Evolutionary conservation across 2,888 invertebrate genomes (phyloP).

Genomic region (Aradus depressus): DNA sequence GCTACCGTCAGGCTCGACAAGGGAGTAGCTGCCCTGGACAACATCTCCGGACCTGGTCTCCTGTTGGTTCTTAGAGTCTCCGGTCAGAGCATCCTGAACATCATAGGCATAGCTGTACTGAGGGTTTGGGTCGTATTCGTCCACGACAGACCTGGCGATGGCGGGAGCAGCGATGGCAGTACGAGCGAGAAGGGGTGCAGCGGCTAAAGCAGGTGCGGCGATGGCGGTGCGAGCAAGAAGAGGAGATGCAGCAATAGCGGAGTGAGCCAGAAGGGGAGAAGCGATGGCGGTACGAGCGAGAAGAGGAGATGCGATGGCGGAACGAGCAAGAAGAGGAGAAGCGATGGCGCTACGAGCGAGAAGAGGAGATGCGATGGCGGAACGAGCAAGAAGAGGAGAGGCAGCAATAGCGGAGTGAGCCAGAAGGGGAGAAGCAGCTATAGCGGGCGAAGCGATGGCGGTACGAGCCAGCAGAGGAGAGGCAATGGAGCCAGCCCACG

Average conservation of each 20-base stretch:
- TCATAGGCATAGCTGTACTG: constrained; percentile 15
- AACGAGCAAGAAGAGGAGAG: neutral
- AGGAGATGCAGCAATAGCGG: neutral
- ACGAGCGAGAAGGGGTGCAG: neutral
- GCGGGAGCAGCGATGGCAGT: constrained; percentile 11
- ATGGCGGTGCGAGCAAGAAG: neutral
- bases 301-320: neutral
- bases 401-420: neutral
- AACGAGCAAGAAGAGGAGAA: neutral
- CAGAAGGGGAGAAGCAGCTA: too few relatives aligned
- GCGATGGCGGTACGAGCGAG: neutral
- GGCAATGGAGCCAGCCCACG: too few relatives aligned
- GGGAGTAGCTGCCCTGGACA: constrained; percentile 11
- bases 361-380: neutral
- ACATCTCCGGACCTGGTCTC: constrained; percentile 8
- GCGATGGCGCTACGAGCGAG: neutral
- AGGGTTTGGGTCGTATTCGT: too few relatives aligned
- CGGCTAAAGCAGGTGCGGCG: constrained; percentile 19
- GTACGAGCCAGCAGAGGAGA: too few relatives aligned
- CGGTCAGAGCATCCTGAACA: constrained; percentile 13
- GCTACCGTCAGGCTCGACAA: constrained; percentile 9
- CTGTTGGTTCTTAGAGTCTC: constrained; percentile 13
- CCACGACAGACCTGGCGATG: too few relatives aligned
- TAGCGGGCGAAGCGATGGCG: too few relatives aligned
- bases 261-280: neutral